Evolutionary conservation across 2,797 vertebrate species (phyloP).

Genomic region (Pantherophis vulpinus): DNA sequence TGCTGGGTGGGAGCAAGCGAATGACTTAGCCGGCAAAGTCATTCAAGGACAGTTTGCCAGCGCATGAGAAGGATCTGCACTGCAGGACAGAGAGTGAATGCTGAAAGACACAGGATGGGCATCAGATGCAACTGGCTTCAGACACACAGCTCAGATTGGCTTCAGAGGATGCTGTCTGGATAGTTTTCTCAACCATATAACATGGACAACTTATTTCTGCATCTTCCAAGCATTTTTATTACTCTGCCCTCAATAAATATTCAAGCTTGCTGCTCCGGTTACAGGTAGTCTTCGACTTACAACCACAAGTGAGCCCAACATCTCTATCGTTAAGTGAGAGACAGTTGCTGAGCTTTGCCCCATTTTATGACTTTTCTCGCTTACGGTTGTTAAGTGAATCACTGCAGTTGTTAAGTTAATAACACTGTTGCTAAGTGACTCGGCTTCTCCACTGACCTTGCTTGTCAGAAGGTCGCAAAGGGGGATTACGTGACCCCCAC

Average conservation of each 20-base stretch:
- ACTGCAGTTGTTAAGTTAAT: neutral
- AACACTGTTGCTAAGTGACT: neutral
- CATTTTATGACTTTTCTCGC: neutral
- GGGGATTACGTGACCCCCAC: too few relatives aligned
- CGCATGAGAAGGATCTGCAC: neutral
- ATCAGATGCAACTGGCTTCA: neutral
- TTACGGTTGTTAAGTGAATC: neutral
- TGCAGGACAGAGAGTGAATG: neutral
- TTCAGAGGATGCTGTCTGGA: neutral
- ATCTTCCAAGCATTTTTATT: neutral
- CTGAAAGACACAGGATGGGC: neutral
- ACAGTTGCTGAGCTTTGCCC: neutral
- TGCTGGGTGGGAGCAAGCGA: neutral
- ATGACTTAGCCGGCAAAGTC: neutral
- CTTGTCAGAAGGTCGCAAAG: neutral
- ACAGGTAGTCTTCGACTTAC: neutral
- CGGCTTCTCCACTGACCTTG: neutral
- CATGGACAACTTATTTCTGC: neutral
- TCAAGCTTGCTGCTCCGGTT: neutral
- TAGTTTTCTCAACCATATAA: neutral
- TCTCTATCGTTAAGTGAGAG: neutral
- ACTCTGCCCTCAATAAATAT: neutral
- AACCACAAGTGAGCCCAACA: neutral
- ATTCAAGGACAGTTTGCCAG: neutral
- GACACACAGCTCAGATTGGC: neutral